Base-by-base conservation (phyloP, 2,113 vertebrate genomes). In the Grammomys dolichurus region DNA sequence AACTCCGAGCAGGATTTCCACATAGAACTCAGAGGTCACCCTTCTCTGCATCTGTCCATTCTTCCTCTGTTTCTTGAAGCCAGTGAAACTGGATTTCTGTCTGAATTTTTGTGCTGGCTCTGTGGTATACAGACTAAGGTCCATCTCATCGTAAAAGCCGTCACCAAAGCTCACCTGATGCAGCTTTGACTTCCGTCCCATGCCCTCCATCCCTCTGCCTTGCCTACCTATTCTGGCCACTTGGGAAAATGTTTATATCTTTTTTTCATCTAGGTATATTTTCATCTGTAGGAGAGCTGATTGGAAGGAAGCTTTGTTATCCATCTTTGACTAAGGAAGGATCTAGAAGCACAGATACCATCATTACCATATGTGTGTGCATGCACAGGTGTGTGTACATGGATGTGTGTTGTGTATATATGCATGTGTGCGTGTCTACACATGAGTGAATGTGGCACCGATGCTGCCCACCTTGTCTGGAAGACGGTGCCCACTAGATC, bases 281-380 rank as follows among this genome's bases (percentile, higher is more conserved):
- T 94, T 77, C 78, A 7, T 78, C 24, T 88, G 28, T 1, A 17
- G 65, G 60, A 78, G 6, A 58, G 56, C 26, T 7, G 1, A 20
- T 95, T 78, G n/a, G 43, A 70, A 48, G 91, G 77, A 72, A 36
- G 9, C 82, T 72, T 95, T 69, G 36, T 95, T 28, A 54, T 40
- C 36, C 58, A 14, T 87, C 54, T n/a, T 2, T 43, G 73, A 56
- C 82, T 24, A 43, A 84, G 56, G 56, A 84, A 69, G 3, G 65
- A 56, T 43, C 78, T 78, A 51, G 48, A 80, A 78, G 75, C 54
- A 28, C n/a, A 73, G 19, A 77, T 80, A 72, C 2, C 36, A 77
- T 5, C 31, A 77, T n/a, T 1, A 28, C 36, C 3, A 2, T 8
- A 3, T 85, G 14, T 31, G 24, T 17, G n/a, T 4, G 7, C 43